Percentiles rank a stretch among this genome's conserved stretches.
Evolutionary conservation across 2,797 vertebrate genomes (phyloP).

Genomic region (Ceryle rudis): DNA sequence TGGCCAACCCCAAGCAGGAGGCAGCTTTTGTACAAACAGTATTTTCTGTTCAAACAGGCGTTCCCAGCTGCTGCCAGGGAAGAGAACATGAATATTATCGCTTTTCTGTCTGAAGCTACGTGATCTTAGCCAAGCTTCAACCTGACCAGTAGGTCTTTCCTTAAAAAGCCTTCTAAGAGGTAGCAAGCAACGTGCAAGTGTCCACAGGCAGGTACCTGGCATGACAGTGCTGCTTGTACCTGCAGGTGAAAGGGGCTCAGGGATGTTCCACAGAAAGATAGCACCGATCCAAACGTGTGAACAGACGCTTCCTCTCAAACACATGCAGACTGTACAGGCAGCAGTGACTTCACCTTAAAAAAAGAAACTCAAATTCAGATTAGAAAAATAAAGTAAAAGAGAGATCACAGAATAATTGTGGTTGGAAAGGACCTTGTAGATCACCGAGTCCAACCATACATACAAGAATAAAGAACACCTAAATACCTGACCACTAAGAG

Average conservation of each 20-base stretch:
- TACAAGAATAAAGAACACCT: too few relatives aligned
- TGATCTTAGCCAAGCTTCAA: constrained; percentile 8
- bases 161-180: neutral
- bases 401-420: too few relatives aligned
- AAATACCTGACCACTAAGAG: too few relatives aligned
- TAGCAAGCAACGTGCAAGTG: neutral
- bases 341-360: neutral
- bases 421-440: too few relatives aligned
- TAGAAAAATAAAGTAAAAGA: neutral
- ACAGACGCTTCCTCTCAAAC: neutral
- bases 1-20: neutral
- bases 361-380: neutral
- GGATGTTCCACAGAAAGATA: neutral
- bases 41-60: constrained; percentile 44
- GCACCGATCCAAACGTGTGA: neutral
- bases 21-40: constrained; percentile 8
- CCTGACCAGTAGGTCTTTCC: neutral
- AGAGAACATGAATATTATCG: neutral
- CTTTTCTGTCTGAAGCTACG: constrained; percentile 14
- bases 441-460: too few relatives aligned
- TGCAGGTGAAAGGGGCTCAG: neutral
- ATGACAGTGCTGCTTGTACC: neutral
- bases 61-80: constrained; percentile 37
- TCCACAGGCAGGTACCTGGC: neutral
- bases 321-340: neutral